Evolutionary conservation across 2,113 vertebrate species (phyloP).

Genomic region (Neogale vison): DNA sequence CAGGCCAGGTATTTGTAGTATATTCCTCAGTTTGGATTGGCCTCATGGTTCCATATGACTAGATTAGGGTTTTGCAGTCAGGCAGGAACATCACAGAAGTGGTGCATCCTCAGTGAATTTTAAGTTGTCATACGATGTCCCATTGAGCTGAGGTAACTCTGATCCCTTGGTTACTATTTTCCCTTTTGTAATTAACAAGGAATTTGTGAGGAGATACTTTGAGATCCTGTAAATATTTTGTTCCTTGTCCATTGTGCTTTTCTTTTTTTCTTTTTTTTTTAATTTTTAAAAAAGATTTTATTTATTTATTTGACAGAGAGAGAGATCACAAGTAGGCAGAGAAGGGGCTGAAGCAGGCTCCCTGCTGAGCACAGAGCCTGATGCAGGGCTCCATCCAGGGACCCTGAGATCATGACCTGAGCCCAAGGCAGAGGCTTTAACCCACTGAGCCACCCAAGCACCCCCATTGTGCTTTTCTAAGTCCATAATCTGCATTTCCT

Average conservation of each 20-base stretch:
- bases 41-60: neutral
- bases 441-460: no score
- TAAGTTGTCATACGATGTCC: neutral
- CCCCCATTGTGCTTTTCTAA: neutral
- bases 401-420: no score
- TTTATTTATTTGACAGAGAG: no score
- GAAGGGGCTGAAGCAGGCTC: no score
- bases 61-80: neutral
- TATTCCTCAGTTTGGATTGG: neutral
- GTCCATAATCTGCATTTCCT: neutral
- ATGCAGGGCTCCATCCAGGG: no score
- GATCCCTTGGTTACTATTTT: neutral
- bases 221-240: neutral
- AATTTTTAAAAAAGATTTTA: no score
- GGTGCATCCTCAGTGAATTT: neutral
- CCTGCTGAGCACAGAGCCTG: no score
- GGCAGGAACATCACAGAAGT: neutral
- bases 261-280: neutral
- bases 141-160: neutral
- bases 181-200: constrained; percentile 3
- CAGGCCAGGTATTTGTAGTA: neutral
- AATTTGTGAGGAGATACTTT: neutral
- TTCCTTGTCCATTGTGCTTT: neutral
- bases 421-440: no score
- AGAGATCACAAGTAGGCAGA: no score